These are phyloP conservation scores for Drosophila repleta DNA, from an alignment of 1,140 invertebrate species.

Conservation along the genomic window DNA sequence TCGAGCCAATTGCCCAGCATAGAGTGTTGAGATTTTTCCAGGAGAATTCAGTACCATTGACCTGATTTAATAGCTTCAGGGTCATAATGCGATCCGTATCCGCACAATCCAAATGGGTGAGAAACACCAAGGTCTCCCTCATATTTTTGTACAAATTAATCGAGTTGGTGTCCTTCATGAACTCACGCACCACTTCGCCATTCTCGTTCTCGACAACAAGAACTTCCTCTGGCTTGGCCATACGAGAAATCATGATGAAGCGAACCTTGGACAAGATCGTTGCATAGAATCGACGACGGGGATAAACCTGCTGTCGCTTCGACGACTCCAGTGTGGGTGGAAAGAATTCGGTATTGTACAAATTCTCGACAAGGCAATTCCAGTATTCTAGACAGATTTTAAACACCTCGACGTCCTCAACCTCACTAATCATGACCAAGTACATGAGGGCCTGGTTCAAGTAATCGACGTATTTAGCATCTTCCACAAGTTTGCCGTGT, in stretches of 20 bases:
- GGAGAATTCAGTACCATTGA: constrained; percentile 99
- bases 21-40: constrained; percentile 99
- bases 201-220: constrained; percentile 99
- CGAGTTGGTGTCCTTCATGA: constrained; percentile 99
- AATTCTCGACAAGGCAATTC: constrained; percentile 95
- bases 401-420: constrained; percentile 99
- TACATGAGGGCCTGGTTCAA: constrained; percentile 95
- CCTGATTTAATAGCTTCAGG: constrained; percentile 99
- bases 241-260: constrained; percentile 99
- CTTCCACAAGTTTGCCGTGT: constrained; percentile 95
- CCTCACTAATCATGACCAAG: constrained; percentile 98
- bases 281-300: constrained; percentile 89
- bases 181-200: constrained; percentile 99
- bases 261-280: constrained; percentile 95
- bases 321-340: constrained; percentile 77
- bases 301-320: constrained; percentile 81
- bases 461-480: constrained; percentile 88
- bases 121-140: constrained; percentile 99
- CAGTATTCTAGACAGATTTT: constrained; percentile 99
- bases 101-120: constrained; percentile 98
- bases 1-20: constrained; percentile 99
- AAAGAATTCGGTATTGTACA: constrained; percentile 92
- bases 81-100: constrained; percentile 99
- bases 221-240: constrained; percentile 99
- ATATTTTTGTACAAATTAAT: constrained; percentile 99